These are phyloP conservation scores for Malthinus seriepunctatus DNA, from an alignment of 2,888 invertebrate genomes.

Conservation along the genomic window DNA sequence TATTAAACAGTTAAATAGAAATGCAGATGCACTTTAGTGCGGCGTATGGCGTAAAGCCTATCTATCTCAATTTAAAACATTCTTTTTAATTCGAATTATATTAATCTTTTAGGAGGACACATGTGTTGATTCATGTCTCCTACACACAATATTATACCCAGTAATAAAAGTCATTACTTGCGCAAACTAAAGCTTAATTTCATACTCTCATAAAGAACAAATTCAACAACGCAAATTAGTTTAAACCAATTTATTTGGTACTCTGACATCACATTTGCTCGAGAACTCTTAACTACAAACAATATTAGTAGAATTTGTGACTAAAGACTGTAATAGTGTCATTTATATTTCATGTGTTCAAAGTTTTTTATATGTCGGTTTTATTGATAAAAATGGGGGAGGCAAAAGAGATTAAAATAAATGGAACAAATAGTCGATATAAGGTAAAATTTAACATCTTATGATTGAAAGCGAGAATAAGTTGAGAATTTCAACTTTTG, in stretches of 20 bases:
- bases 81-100: constrained; percentile 10
- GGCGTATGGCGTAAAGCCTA: too few relatives aligned
- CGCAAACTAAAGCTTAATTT: constrained; percentile 31
- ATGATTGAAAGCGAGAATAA: too few relatives aligned
- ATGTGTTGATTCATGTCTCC: constrained; percentile 46
- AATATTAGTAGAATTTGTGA: constrained; percentile 5
- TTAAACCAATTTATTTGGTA: constrained; percentile 44
- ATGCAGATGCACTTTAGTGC: too few relatives aligned
- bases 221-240: constrained; percentile 39
- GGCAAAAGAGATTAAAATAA: too few relatives aligned
- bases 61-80: background rate
- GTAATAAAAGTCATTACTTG: constrained; percentile 24
- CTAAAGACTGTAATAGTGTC: background rate
- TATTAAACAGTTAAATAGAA: too few relatives aligned
- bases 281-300: constrained; percentile 5
- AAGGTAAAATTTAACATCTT: too few relatives aligned
- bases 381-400: too few relatives aligned
- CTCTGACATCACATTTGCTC: constrained; percentile 41
- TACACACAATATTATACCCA: constrained; percentile 41
- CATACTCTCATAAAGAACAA: constrained; percentile 33
- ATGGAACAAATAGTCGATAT: too few relatives aligned
- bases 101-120: constrained; percentile 34
- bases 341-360: too few relatives aligned
- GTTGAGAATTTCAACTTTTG: too few relatives aligned
- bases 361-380: too few relatives aligned